Evolutionary conservation across 2,797 vertebrate species (phyloP).

Genomic region (Lophura swinhoii): DNA sequence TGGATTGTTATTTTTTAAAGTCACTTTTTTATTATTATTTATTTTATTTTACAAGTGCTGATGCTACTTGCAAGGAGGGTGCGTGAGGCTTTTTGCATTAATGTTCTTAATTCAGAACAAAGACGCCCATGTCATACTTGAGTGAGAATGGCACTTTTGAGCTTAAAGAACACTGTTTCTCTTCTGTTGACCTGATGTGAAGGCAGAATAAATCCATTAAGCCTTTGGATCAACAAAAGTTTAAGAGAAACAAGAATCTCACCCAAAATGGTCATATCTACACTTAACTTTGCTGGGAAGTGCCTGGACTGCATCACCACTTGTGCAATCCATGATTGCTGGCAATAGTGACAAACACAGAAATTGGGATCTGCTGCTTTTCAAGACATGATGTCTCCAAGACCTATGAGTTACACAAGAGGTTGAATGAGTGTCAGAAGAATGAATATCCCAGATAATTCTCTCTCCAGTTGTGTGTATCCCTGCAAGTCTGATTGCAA

Average conservation of each 20-base stretch:
- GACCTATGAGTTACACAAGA: background rate
- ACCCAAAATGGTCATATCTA: too few species aligned
- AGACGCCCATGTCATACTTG: background rate
- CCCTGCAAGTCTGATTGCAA: background rate
- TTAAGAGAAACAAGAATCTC: background rate
- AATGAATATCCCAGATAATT: background rate
- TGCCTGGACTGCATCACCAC: fast-evolving
- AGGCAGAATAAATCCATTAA: background rate
- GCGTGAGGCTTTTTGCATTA: background rate
- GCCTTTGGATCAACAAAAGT: background rate
- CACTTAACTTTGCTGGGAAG: background rate
- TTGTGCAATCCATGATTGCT: background rate
- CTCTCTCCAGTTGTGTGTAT: background rate
- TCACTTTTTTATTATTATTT: background rate
- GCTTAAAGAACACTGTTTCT: background rate
- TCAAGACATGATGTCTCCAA: background rate
- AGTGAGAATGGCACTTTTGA: background rate
- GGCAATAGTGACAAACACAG: background rate
- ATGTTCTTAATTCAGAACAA: background rate
- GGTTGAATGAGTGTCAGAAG: background rate
- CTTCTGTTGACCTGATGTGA: background rate
- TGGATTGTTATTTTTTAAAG: background rate
- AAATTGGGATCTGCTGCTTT: background rate
- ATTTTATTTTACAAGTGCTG: background rate
- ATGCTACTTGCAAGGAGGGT: background rate